These are phyloP conservation scores for Psittacula cyanocephala DNA, from an alignment of 2,113 vertebrate species.

Conservation along the genomic window DNA sequence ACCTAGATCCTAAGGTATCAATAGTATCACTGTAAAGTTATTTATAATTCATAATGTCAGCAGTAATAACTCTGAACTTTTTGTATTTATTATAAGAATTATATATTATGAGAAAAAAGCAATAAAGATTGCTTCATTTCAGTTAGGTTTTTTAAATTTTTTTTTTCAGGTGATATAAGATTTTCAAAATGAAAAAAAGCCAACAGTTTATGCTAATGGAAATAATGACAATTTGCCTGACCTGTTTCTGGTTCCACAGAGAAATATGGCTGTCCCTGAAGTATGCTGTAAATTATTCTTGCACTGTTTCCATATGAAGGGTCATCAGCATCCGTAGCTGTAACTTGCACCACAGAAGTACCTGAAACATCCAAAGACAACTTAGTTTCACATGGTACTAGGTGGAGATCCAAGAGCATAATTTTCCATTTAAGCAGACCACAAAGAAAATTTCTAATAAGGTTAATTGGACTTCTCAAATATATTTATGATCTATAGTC, in stretches of 20 bases:
- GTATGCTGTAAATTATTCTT: conserved; percentile 84
- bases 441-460: background rate
- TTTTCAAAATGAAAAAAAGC: background rate
- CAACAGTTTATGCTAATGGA: background rate
- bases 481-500: background rate
- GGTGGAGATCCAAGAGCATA: conserved; percentile 24
- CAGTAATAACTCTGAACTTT: background rate
- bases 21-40: background rate
- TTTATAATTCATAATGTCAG: background rate
- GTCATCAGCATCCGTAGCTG: conserved; percentile 82
- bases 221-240: conserved; percentile 32
- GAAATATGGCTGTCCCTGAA: conserved; percentile 85
- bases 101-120: background rate
- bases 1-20: background rate
- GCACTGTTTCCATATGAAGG: conserved; percentile 85
- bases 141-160: background rate
- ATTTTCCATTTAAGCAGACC: background rate
- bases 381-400: conserved; percentile 48
- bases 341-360: conserved; percentile 85
- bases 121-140: background rate
- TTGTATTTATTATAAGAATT: background rate
- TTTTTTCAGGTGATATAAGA: background rate
- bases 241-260: conserved; percentile 86
- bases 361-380: conserved; percentile 73
- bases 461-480: background rate